A percentile compares a stretch with the other conserved stretches of the same genome.
phyloP scores from a whole-genome alignment of 2,113 vertebrate species.

The Psephotus haematonotus region DNA sequence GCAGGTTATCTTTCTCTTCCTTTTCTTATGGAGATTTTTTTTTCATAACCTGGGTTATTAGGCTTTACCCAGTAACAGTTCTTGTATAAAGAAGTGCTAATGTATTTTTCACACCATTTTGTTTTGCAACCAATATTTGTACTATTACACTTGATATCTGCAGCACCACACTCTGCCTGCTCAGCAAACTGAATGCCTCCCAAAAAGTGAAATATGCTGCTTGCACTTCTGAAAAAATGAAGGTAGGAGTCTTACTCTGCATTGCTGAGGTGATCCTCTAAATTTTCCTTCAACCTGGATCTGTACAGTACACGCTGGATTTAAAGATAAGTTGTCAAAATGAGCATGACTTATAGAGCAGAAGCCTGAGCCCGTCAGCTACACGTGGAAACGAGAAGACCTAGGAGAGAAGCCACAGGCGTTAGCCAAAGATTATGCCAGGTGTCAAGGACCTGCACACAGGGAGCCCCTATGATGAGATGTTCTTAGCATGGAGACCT shows the following conservation, averaged over 20 bases:
- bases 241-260: background rate
- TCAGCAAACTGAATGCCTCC: background rate
- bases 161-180: background rate
- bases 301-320: background rate
- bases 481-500: background rate
- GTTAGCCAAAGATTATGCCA: too few relatives aligned
- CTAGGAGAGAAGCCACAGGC: background rate
- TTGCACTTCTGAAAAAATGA: background rate
- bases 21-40: background rate
- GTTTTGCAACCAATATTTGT: background rate
- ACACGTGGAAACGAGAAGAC: background rate
- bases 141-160: background rate
- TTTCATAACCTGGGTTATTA: background rate
- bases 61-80: background rate
- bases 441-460: background rate
- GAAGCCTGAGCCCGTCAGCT: background rate
- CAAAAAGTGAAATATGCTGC: background rate
- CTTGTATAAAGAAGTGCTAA: background rate
- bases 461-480: accelerated
- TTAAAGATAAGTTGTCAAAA: background rate
- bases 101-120: background rate
- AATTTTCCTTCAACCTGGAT: background rate
- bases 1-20: background rate
- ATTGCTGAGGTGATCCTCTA: background rate
- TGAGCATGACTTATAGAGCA: background rate